These are phyloP conservation scores for Mellilla xanthometata DNA, from an alignment of 2,888 invertebrate species.

Conservation along the genomic window DNA sequence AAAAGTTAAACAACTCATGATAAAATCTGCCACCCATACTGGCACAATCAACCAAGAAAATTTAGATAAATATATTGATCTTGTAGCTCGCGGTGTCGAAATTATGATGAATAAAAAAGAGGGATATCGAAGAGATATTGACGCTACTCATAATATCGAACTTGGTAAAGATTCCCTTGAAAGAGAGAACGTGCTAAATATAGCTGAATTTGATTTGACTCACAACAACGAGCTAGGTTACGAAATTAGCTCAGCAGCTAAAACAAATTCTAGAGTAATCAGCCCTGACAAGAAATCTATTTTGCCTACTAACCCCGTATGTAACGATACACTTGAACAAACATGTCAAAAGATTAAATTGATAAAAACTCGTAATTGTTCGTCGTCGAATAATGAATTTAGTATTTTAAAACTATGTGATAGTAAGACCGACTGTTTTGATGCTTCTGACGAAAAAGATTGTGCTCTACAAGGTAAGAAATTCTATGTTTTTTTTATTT, in stretches of 20 bases:
- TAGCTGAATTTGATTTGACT: neutral
- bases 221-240: conserved; percentile 3
- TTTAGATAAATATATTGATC: conserved; percentile 37
- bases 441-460: conserved; percentile 56
- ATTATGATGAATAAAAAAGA: conserved; percentile 23
- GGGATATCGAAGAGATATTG: no score
- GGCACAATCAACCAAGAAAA: conserved; percentile 31
- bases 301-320: conserved; percentile 17
- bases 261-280: no score
- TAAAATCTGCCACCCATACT: conserved; percentile 17
- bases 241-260: neutral
- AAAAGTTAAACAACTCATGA: conserved; percentile 14
- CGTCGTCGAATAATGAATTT: conserved; percentile 37
- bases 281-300: conserved; percentile 7
- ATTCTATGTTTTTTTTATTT: no score
- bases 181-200: neutral
- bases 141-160: no score
- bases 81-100: conserved; percentile 31
- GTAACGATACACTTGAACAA: conserved; percentile 34
- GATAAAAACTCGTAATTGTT: conserved; percentile 51
- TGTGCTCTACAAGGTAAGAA: conserved; percentile 53
- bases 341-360: conserved; percentile 47
- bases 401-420: conserved; percentile 55
- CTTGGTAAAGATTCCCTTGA: no score
- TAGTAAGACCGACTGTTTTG: conserved; percentile 50